These are phyloP conservation scores for Tipula helvola DNA, from an alignment of 2,888 invertebrate genomes.

Conservation along the genomic window DNA sequence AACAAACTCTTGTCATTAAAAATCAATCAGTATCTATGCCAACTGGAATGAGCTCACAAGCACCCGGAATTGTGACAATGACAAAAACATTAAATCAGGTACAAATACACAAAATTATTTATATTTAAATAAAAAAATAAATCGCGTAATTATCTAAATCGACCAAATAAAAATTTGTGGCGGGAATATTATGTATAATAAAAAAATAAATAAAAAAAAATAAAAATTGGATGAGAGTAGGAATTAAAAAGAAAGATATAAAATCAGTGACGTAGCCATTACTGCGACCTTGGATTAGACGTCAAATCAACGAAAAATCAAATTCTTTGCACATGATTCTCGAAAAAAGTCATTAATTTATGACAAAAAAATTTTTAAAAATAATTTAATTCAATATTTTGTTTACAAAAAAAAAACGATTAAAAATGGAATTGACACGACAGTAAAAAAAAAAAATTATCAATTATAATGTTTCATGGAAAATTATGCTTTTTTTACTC, in stretches of 20 bases:
- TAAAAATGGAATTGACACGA: background rate
- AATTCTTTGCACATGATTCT: background rate
- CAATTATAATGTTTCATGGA: background rate
- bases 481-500: background rate
- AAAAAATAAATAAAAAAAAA: background rate
- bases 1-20: conserved; percentile 35
- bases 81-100: conserved; percentile 42
- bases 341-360: background rate
- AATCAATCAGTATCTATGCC: conserved; percentile 39
- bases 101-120: conserved; percentile 14
- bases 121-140: background rate
- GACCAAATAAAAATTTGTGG: background rate
- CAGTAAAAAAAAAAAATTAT: background rate
- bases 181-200: background rate
- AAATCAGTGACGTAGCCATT: background rate
- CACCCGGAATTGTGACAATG: conserved; percentile 51
- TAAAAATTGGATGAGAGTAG: background rate
- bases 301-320: background rate
- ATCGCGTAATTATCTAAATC: background rate
- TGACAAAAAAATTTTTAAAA: background rate
- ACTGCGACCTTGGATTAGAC: background rate
- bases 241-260: background rate
- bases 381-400: background rate
- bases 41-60: conserved; percentile 39
- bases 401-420: background rate